Evolutionary conservation across 2,113 vertebrate species (phyloP).

Genomic region (Microtus ochrogaster): DNA sequence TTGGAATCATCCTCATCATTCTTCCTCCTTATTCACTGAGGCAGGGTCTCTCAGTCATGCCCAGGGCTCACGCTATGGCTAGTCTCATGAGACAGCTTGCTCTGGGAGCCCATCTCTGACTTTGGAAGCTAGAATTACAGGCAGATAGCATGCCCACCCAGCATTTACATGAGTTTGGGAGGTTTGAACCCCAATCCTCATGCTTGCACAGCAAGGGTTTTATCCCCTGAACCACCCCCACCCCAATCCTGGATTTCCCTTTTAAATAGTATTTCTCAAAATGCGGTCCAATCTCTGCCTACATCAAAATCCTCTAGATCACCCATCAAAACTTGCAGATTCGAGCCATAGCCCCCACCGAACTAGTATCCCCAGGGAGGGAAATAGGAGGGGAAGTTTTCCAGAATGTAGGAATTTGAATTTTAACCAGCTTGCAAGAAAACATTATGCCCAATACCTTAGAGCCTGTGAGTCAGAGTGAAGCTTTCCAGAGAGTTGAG

Average conservation of each 20-base stretch:
- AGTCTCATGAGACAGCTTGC: neutral
- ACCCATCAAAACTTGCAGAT: slow-evolving; percentile 6
- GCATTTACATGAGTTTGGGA: neutral
- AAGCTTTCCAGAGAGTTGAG: neutral
- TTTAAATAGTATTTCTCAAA: slow-evolving; percentile 29
- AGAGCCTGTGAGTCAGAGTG: neutral
- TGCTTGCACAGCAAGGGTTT: neutral
- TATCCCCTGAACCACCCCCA: neutral
- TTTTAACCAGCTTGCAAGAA: neutral
- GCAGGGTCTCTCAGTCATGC: neutral
- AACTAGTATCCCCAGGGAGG: neutral
- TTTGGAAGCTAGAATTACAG: neutral
- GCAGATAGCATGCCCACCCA: neutral
- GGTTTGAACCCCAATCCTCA: neutral
- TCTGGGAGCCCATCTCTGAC: neutral
- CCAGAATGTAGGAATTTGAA: neutral
- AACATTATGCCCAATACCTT: neutral
- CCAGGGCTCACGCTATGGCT: neutral
- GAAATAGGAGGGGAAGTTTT: neutral
- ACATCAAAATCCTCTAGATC: neutral
- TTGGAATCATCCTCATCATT: no score
- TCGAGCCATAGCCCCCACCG: neutral
- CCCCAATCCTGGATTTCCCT: neutral
- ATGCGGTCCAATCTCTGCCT: slow-evolving; percentile 7
- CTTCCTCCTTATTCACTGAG: neutral